Conservation (phyloP, 2,888 invertebrate species). For the Chorisops tibialis region DNA sequence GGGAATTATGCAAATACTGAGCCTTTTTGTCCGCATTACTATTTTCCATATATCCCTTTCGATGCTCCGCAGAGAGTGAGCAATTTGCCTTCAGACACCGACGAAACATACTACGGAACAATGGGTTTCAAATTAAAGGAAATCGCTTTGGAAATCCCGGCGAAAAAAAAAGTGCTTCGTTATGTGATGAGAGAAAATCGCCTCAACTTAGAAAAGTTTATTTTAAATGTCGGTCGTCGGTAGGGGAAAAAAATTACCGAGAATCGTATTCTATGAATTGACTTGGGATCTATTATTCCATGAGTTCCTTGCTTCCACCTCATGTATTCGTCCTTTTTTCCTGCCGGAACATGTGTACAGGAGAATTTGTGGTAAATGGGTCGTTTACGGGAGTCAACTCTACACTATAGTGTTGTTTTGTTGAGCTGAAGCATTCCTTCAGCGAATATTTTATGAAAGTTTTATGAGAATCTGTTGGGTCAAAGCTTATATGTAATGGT, state of each 20-base stretch:
- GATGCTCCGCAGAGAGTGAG: not conserved
- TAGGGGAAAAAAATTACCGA: not conserved
- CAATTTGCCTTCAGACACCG: slow-evolving; percentile 11
- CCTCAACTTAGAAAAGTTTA: slow-evolving; percentile 1
- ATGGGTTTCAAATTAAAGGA: slow-evolving; percentile 14
- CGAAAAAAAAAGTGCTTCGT: not conserved
- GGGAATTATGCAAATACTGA: slow-evolving; percentile 22
- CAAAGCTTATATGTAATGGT: not conserved
- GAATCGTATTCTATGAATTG: slow-evolving; percentile 10
- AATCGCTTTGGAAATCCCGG: slow-evolving; percentile 21
- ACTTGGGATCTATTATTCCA: not conserved
- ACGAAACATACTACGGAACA: slow-evolving; percentile 5
- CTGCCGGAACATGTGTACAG: too few relatives aligned
- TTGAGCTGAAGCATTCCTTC: too few relatives aligned
- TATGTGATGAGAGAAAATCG: not conserved
- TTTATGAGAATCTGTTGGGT: not conserved
- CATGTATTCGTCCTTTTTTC: too few relatives aligned
- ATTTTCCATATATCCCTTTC: not conserved
- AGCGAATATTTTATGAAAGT: slow-evolving; percentile 15
- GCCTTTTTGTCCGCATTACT: slow-evolving; percentile 9
- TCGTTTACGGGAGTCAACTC: too few relatives aligned
- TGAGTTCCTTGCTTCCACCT: too few relatives aligned
- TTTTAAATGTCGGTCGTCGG: not conserved
- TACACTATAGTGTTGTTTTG: too few relatives aligned
- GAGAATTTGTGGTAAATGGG: too few relatives aligned